Evolutionary conservation across 2,888 invertebrate genomes (phyloP), one percentile per base, ranked within the genome.

Genomic region (Drosophila anomalata): DNA sequence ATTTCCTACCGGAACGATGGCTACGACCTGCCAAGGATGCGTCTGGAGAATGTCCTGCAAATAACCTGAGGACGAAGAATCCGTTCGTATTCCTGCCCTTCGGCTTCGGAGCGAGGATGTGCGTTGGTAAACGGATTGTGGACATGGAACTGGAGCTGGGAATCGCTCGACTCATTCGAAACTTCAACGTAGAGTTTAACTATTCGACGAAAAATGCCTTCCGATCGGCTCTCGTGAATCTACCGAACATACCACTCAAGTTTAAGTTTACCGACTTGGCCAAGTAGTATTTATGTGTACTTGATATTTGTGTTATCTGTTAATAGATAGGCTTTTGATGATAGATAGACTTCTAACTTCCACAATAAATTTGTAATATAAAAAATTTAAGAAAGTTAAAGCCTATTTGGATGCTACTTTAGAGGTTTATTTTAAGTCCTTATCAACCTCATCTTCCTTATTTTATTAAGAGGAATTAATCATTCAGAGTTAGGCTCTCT

Each of bases 1-100:
- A 94, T 72, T 97, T 94, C 87, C 88, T 94, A 29, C 97, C 97
- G 0, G 96, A 96, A 87, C 92, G 97, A 33, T 97, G 96, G 97
- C 60, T 93, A 14, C 78, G 89, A 0, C 48, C 26, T 26, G 44
- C 51, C 0, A 5, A 31, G 4, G 61, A 39, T 93, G 66, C 95
- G 1, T 29, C 54, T 0, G 95, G 95, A 2, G 92, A 94, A 82
- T 92, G 96, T 81, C 94, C 96, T 57, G 95, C 95, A 0, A 95
- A 95, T 80, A 91, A 95, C 58, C 95, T 95, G 86, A 89, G 79
- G 46, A n/a, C 62, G 0, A 78, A 70, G 1, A 81, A 85, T 69
- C 90, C 90, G 0, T 91, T 91, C 53, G 55, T 88, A 0, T 90
- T 85, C 57, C 86, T 94, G 63, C 95, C 95, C 0, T 96, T 96